phyloP scores from a whole-genome alignment of 2,797 vertebrate species.

The Typhlichthys eigenmanni region DNA sequence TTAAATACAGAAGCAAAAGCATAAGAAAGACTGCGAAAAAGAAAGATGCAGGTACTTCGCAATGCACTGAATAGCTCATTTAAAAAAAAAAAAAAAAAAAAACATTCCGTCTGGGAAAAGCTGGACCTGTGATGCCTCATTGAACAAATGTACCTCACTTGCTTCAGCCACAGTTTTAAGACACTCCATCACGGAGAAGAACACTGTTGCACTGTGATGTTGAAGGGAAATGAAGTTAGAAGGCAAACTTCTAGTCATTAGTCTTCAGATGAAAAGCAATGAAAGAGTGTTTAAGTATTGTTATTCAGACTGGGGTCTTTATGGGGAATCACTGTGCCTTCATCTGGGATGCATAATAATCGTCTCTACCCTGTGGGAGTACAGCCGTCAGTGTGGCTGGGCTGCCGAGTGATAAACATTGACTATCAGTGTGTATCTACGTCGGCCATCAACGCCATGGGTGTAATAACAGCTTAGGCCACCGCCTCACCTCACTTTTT shows the following conservation, averaged over 20 bases:
- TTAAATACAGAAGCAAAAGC: constrained; percentile 43
- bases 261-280: constrained; percentile 72
- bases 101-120: constrained; percentile 62
- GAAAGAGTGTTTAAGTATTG: constrained; percentile 68
- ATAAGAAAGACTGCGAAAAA: constrained; percentile 9
- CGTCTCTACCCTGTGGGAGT: constrained; percentile 64
- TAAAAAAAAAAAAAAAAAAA: constrained; percentile 47
- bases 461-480: constrained; percentile 64
- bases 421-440: constrained; percentile 62
- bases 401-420: constrained; percentile 67
- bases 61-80: constrained; percentile 64
- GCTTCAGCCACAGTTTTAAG: constrained; percentile 61
- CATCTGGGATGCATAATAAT: constrained; percentile 71
- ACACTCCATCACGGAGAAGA: constrained; percentile 64
- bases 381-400: constrained; percentile 58
- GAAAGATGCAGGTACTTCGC: constrained; percentile 34
- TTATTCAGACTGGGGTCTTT: constrained; percentile 68
- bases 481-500: constrained; percentile 47
- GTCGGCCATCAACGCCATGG: constrained; percentile 59
- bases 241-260: constrained; percentile 68
- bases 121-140: constrained; percentile 76
- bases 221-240: constrained; percentile 70
- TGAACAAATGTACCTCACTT: constrained; percentile 73
- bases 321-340: constrained; percentile 64
- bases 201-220: constrained; percentile 45